Base-by-base conservation (phyloP, 2,888 invertebrate species). In the Drosophila algonquin region DNA sequence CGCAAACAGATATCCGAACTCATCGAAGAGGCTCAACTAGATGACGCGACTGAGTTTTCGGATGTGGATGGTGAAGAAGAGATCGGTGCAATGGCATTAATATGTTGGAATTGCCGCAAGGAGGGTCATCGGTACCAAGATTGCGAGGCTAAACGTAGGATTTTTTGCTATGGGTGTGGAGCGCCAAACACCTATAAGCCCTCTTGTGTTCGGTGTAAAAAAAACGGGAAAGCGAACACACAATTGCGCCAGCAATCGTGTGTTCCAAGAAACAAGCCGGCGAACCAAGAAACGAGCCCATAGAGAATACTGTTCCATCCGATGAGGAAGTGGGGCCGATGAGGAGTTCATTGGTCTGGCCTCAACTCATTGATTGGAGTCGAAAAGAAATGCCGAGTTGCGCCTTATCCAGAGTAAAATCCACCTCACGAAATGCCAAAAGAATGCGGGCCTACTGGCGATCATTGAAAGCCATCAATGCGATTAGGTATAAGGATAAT, bases 81-180 rank as follows among this genome's bases (percentile, higher is more conserved):
- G 21, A 8, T 53, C 1, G 53, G 40, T 2, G 40, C 53, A 21
- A 35, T 53, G 14, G 21, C 35, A 2, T 21, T 53, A 18, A 9
- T 53, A 5, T 53, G 55, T 27, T 55, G 55, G 46, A 55, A 55
- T 6, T 46, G 46, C 44, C 27, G 45, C 16, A 46, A 55, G 16
- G 45, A 46, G 4, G 55, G 55, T 3, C 30, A 55, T 14, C 35
- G 52, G 14, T 55, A 55, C 6, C 27, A 55, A 14, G 46, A 46
- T 10, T 46, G 30, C 4, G 35, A 12, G 12, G 12, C 35, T 3
- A 53, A 35, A 18, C 32, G 8, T 3, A 35, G 14, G 6, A 35
- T 53, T 53, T 53, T 40, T 1, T 35, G 52, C 10, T 40, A 12
- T 1, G 32, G 32, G 35, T 53, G 35, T 4, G 52, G 52, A 3